A percentile compares a stretch with the other conserved stretches of the same genome.
phyloP scores from a whole-genome alignment of 2,888 invertebrate species.

The Pogonocherus hispidulus region DNA sequence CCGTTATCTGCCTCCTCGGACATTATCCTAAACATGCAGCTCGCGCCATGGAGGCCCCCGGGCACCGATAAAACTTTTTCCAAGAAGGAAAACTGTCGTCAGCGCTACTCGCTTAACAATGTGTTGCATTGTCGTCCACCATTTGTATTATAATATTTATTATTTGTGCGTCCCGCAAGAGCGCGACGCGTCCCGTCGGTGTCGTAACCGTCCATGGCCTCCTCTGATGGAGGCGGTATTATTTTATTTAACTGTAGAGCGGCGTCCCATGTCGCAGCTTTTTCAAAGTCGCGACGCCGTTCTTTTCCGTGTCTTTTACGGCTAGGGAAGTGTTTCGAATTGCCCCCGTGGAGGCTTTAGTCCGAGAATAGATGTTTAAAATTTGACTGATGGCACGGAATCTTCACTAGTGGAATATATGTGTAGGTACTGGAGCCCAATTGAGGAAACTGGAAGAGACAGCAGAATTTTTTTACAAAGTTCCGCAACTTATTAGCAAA shows the following conservation, averaged over 20 bases:
- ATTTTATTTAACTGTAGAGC: constrained; percentile 67
- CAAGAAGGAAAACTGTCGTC: constrained; percentile 68
- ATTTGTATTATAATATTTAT: constrained; percentile 70
- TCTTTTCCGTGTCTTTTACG: constrained; percentile 67
- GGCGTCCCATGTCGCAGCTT: constrained; percentile 66
- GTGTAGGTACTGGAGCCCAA: too few relatives aligned
- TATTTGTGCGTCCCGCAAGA: constrained; percentile 68
- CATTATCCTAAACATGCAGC: constrained; percentile 55
- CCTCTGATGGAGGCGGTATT: constrained; percentile 66
- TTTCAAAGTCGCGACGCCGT: constrained; percentile 66
- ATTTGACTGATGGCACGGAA: too few relatives aligned
- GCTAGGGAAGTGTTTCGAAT: constrained; percentile 69
- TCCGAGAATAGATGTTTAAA: too few relatives aligned
- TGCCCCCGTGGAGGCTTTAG: constrained; percentile 63
- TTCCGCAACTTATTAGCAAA: too few relatives aligned
- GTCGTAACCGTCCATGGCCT: constrained; percentile 63
- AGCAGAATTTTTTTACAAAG: too few relatives aligned
- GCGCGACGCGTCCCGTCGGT: constrained; percentile 63
- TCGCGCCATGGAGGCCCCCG: constrained; percentile 55
- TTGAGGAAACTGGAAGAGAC: too few relatives aligned
- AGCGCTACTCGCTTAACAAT: constrained; percentile 67
- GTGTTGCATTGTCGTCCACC: constrained; percentile 67
- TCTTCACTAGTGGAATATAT: too few relatives aligned
- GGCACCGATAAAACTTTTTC: constrained; percentile 68
- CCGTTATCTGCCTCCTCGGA: constrained; percentile 51